Evolutionary conservation across 1,140 invertebrate species (phyloP), one percentile per base, ranked within the genome.

Genomic region (Sarcophaga peregrina): DNA sequence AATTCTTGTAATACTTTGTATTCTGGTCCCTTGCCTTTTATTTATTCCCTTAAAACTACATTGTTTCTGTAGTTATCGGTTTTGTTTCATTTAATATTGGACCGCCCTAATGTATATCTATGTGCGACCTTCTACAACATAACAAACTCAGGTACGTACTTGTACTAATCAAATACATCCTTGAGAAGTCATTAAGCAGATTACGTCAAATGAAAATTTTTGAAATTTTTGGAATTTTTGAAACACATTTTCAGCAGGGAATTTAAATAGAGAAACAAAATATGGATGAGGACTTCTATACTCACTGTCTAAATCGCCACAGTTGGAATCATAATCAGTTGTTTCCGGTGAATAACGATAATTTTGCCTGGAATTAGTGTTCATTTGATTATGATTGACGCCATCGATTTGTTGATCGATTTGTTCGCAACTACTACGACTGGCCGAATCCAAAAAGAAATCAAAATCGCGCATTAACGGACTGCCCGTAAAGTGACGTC

Each of bases 281-380:
- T 8, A 25, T n/a, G n/a, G n/a, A n/a, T n/a, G 1, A 73, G 20
- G 68, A 81, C 50, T 46, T 50, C 0, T 50, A 9, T 75, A 88
- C 87, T 90, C 52, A 90, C 96, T 97, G 87, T 97, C 96, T 80
- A 97, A 92, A 89, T 97, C 96, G 17, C 94, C 94, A 86, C 94
- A 95, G 87, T 96, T 96, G 85, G 96, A 97, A 89, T 97, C 97
- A 90, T 96, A 98, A 87, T 98, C 97, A 37, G 97, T 98, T 83
- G 96, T 97, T 91, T 98, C 97, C 8, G 97, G 97, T 62, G 97
- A 98, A 68, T 98, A 93, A 9, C 96, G 97, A 90, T 98, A 98
- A 90, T 88, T 88, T 52, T 87, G 86, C n/a, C 75, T 9, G 52
- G 85, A 87, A 73, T 84, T 84, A 5, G 84, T 83, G 76, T 87